Conservation (phyloP, 2,113 vertebrate species). For the Grallaria varia region DNA sequence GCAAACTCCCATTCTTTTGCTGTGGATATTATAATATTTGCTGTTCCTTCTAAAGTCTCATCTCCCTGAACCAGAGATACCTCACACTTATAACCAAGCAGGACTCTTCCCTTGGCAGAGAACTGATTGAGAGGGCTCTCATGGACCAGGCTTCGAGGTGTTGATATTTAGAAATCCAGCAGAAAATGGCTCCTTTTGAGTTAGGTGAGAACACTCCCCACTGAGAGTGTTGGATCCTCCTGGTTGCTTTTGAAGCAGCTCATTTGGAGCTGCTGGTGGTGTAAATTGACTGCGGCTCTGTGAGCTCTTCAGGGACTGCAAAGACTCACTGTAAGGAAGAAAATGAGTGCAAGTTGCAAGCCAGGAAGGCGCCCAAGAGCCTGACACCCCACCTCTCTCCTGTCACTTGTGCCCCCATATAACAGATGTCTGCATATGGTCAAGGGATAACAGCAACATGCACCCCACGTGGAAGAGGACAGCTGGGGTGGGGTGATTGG, state of each 20-base stretch:
- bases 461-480: neutral
- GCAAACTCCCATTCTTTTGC: neutral
- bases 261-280: neutral
- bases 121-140: neutral
- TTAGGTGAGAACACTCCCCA: neutral
- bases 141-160: neutral
- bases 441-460: neutral
- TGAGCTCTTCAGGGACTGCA: neutral
- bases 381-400: neutral
- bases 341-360: neutral
- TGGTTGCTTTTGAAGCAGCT: constrained; percentile 11
- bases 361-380: neutral
- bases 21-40: neutral
- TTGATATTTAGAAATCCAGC: neutral
- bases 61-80: neutral
- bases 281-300: neutral
- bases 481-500: neutral
- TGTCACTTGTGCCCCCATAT: neutral
- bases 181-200: neutral
- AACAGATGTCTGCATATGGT: neutral
- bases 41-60: neutral
- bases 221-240: neutral
- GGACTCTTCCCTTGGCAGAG: neutral
- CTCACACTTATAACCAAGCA: neutral
- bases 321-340: neutral